These are phyloP conservation scores for Mesorhabditis sp. DNA, from an alignment of 2,888 invertebrate genomes.

Conservation along the genomic window DNA sequence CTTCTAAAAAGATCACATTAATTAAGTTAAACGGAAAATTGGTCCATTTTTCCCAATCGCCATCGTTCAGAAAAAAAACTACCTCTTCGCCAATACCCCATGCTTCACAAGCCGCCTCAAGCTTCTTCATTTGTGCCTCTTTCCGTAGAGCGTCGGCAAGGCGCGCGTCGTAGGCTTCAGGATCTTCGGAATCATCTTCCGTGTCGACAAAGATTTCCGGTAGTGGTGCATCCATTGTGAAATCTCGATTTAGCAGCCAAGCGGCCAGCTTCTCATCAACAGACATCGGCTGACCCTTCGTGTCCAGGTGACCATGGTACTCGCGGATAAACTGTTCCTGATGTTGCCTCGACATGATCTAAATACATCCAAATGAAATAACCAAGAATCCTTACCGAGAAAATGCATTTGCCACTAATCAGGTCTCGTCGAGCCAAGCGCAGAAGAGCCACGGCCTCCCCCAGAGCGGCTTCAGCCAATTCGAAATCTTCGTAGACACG, in stretches of 20 bases:
- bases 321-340: neutral
- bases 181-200: neutral
- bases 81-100: too few species aligned
- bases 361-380: neutral
- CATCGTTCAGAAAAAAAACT: too few species aligned
- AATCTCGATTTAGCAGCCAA: neutral
- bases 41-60: too few species aligned
- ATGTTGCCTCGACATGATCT: neutral
- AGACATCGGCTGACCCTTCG: neutral
- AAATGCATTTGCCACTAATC: constrained; percentile 1
- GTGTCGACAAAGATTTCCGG: neutral
- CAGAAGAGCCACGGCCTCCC: neutral
- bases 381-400: neutral
- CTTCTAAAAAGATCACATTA: too few species aligned
- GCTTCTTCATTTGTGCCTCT: too few species aligned
- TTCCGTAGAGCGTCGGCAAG: too few species aligned
- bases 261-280: neutral
- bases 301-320: neutral
- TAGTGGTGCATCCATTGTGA: neutral
- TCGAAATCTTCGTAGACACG: neutral
- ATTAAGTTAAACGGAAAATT: too few species aligned
- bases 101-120: too few species aligned
- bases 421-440: neutral
- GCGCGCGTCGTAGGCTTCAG: too few species aligned
- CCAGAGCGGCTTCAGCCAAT: neutral